A percentile compares a stretch with the other conserved stretches of the same genome.
Conservation (phyloP, 2,113 vertebrate species). For the Hypomesus transpacificus region DNA sequence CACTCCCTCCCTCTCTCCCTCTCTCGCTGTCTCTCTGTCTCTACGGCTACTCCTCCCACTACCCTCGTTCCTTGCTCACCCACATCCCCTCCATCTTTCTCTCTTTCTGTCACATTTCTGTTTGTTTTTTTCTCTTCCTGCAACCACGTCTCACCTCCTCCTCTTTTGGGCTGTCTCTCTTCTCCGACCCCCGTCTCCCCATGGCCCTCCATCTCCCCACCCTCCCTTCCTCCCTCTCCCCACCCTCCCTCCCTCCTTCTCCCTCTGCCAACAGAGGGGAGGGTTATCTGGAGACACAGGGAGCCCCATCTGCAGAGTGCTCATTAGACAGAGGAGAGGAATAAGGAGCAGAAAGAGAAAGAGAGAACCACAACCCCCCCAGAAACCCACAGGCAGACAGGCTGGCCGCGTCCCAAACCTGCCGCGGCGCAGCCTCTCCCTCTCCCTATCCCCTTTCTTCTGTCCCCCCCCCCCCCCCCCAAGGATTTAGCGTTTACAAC, state of each 20-base stretch:
- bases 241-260: background rate
- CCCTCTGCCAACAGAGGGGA: background rate
- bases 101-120: background rate
- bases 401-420: background rate
- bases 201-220: background rate
- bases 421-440: background rate
- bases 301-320: background rate
- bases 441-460: too few species aligned
- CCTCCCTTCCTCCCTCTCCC: background rate
- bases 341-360: background rate
- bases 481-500: too few species aligned
- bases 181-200: background rate
- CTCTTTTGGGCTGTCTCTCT: background rate
- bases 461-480: too few species aligned
- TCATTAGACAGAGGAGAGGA: background rate
- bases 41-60: background rate
- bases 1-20: background rate
- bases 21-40: background rate
- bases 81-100: background rate
- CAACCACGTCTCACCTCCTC: background rate
- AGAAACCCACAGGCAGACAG: background rate
- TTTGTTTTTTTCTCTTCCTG: background rate
- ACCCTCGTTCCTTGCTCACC: background rate
- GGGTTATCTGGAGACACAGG: background rate
- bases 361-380: background rate